Percentiles rank a stretch among this genome's conserved stretches.
Conservation (phyloP, 2,113 vertebrate genomes). For the Osmerus eperlanus region DNA sequence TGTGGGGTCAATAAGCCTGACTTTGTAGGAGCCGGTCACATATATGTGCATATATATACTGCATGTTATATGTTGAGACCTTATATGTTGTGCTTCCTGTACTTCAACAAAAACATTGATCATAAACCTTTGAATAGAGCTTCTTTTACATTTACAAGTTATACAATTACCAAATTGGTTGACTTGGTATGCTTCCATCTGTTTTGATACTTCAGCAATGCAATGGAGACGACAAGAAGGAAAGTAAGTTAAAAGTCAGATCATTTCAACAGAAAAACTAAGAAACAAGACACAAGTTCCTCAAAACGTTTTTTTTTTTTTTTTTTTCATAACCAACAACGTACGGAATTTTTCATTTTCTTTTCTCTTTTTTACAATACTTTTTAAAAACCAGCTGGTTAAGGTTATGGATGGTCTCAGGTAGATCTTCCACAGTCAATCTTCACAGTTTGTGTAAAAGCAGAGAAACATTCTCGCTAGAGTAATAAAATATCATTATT, state of each 20-base stretch:
- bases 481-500: slow-evolving; percentile 96
- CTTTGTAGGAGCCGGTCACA: slow-evolving; percentile 52
- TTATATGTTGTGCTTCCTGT: slow-evolving; percentile 76
- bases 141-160: slow-evolving; percentile 80
- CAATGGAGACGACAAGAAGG: slow-evolving; percentile 72
- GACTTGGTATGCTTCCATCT: slow-evolving; percentile 79
- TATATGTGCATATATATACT: slow-evolving; percentile 61
- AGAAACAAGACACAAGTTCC: slow-evolving; percentile 73
- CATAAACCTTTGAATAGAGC: slow-evolving; percentile 84
- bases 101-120: slow-evolving; percentile 77
- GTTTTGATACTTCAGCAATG: slow-evolving; percentile 74
- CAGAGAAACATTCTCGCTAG: slow-evolving; percentile 84
- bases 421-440: slow-evolving; percentile 86
- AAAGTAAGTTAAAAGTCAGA: slow-evolving; percentile 80
- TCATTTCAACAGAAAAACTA: slow-evolving; percentile 74
- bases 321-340: slow-evolving; percentile 82
- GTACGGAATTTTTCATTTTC: slow-evolving; percentile 79
- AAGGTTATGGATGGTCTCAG: slow-evolving; percentile 81
- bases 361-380: slow-evolving; percentile 73
- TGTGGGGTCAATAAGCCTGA: slow-evolving; percentile 35
- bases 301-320: slow-evolving; percentile 80
- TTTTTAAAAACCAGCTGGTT: slow-evolving; percentile 90
- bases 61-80: slow-evolving; percentile 58
- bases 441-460: slow-evolving; percentile 94
- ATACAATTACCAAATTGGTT: slow-evolving; percentile 87